Conservation (phyloP, 2,888 invertebrate genomes). For the Eugnorisma glareosa region DNA sequence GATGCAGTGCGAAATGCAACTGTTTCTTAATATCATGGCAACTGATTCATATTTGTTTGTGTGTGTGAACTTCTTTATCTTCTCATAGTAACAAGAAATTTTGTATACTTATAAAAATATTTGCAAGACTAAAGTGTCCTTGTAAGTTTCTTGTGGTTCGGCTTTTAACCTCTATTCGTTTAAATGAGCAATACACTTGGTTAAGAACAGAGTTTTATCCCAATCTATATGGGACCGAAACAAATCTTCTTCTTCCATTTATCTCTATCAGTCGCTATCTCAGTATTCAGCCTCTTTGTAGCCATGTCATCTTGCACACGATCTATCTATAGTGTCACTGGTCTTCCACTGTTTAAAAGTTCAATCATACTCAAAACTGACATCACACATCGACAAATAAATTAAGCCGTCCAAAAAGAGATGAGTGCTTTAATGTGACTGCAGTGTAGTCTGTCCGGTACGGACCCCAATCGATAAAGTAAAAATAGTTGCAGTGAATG, state of each 20-base stretch:
- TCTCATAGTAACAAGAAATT: not conserved
- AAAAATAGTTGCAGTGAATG: conserved; percentile 53
- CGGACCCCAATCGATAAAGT: conserved; percentile 48
- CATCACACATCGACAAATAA: not conserved
- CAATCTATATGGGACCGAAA: not conserved
- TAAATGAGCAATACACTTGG: not conserved
- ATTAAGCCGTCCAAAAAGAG: conserved; percentile 2
- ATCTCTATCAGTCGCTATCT: not conserved
- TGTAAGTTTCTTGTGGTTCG: not conserved
- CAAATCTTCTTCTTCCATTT: not conserved
- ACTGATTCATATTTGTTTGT: not conserved
- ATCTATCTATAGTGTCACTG: not conserved
- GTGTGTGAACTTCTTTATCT: not conserved
- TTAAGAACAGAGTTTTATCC: not conserved
- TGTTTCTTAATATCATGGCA: conserved; percentile 10
- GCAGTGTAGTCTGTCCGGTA: conserved; percentile 22
- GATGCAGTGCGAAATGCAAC: not conserved
- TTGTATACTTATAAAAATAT: not conserved
- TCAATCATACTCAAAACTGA: conserved; percentile 12
- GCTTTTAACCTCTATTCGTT: not conserved
- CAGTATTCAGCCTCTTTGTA: not conserved
- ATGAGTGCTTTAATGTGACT: conserved; percentile 2
- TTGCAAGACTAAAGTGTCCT: not conserved
- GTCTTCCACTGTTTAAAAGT: not conserved
- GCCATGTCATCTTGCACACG: not conserved